A percentile compares a stretch with the other conserved stretches of the same genome.
Evolutionary conservation across 2,888 invertebrate genomes (phyloP).

Genomic region (Xanthorhoe designata): DNA sequence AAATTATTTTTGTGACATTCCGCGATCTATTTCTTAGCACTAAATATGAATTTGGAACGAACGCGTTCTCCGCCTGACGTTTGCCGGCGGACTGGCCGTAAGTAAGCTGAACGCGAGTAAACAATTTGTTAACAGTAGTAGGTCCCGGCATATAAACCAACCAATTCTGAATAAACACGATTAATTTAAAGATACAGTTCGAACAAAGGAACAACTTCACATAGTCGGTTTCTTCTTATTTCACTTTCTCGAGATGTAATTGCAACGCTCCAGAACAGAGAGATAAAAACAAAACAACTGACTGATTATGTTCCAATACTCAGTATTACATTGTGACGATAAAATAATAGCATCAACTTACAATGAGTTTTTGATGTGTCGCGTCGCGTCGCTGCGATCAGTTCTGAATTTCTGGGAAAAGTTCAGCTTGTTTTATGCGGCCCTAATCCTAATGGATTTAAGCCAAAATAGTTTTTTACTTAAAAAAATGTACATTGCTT

Average conservation of each 20-base stretch:
- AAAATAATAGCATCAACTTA: conserved; percentile 39
- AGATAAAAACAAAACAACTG: conserved; percentile 55
- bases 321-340: conserved; percentile 38
- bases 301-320: conserved; percentile 47
- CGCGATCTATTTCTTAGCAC: conserved; percentile 51
- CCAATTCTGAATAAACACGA: conserved; percentile 67
- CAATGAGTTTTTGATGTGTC: conserved; percentile 26
- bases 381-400: neutral
- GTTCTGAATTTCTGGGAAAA: conserved; percentile 21
- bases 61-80: conserved; percentile 60
- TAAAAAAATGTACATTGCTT: conserved; percentile 6
- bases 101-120: conserved; percentile 48
- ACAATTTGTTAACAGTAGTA: conserved; percentile 55
- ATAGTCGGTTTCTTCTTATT: conserved; percentile 61
- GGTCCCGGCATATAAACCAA: conserved; percentile 77
- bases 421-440: conserved; percentile 2
- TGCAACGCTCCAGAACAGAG: conserved; percentile 53
- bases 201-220: conserved; percentile 52
- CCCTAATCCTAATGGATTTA: conserved; percentile 13
- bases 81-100: conserved; percentile 67
- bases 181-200: conserved; percentile 53
- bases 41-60: conserved; percentile 44
- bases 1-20: conserved; percentile 39
- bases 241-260: conserved; percentile 68
- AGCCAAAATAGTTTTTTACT: neutral